Conservation (phyloP, 2,113 vertebrate species). For the Marmota monax region DNA sequence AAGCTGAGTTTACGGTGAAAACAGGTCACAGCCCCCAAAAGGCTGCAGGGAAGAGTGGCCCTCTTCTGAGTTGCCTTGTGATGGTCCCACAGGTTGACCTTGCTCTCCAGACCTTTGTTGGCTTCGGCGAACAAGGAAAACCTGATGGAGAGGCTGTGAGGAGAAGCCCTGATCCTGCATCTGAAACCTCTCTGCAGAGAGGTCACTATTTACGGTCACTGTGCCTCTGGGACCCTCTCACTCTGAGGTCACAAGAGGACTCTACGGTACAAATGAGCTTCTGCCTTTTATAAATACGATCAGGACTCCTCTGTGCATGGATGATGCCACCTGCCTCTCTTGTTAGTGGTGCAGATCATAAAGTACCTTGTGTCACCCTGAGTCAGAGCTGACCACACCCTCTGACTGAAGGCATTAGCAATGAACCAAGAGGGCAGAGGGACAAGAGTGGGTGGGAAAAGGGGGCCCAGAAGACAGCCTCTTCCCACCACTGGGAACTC, state of each 20-base stretch:
- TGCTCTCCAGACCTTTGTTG: neutral
- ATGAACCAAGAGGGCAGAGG: neutral
- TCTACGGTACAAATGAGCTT: neutral
- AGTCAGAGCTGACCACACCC: slow-evolving; percentile 44
- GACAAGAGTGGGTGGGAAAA: no score
- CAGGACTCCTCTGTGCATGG: neutral
- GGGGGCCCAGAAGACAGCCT: neutral
- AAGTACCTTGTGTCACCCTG: neutral
- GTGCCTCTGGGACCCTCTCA: neutral
- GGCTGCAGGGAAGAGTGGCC: neutral
- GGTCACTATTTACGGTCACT: no score
- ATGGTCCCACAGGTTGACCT: neutral
- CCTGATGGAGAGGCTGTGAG: neutral
- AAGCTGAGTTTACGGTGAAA: neutral
- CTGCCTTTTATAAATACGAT: neutral
- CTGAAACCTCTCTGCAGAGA: neutral
- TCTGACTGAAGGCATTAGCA: neutral
- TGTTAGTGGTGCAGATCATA: neutral
- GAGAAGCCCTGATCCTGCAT: fast-evolving
- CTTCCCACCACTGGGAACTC: neutral
- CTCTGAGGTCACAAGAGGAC: fast-evolving
- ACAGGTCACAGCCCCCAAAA: neutral
- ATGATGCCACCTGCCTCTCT: neutral
- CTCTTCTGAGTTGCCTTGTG: neutral
- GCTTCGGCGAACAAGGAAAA: neutral